Percentiles rank a stretch among this genome's conserved stretches.
Conservation (phyloP, 2,113 vertebrate species). For the Scortum barcoo region DNA sequence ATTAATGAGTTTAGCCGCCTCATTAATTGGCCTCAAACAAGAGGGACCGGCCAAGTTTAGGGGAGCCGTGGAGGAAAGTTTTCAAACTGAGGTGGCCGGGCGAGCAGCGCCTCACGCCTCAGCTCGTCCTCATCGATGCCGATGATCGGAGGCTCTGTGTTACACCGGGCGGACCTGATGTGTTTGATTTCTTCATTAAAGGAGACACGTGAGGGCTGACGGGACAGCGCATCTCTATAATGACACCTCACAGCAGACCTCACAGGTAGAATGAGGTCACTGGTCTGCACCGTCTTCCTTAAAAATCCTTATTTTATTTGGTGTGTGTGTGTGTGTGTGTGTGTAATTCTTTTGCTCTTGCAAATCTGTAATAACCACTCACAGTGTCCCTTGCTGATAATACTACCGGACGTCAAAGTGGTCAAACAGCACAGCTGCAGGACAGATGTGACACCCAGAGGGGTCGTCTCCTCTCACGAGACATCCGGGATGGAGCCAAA, state of each 20-base stretch:
- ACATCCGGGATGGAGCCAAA: constrained; percentile 19
- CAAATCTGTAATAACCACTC: too few relatives aligned
- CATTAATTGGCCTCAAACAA: constrained; percentile 71
- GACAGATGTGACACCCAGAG: constrained; percentile 31
- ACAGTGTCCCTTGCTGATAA: not conserved
- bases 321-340: too few relatives aligned
- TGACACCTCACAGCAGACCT: not conserved
- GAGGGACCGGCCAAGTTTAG: constrained; percentile 52
- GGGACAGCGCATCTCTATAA: not conserved
- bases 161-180: not conserved
- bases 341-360: too few relatives aligned
- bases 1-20: constrained; percentile 80
- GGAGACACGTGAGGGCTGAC: too few relatives aligned
- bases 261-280: too few relatives aligned
- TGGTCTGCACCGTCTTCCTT: not conserved
- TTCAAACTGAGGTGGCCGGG: constrained; percentile 21
- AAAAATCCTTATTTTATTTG: too few relatives aligned
- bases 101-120: not conserved
- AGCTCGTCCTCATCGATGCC: not conserved
- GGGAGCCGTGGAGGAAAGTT: constrained; percentile 61
- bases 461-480: not conserved
- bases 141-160: too few relatives aligned
- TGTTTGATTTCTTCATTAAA: not conserved
- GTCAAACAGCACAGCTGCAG: constrained; percentile 11
- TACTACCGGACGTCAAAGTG: not conserved